These are phyloP conservation scores for Phasianus colchicus DNA, from an alignment of 2,113 vertebrate species.

Conservation along the genomic window DNA sequence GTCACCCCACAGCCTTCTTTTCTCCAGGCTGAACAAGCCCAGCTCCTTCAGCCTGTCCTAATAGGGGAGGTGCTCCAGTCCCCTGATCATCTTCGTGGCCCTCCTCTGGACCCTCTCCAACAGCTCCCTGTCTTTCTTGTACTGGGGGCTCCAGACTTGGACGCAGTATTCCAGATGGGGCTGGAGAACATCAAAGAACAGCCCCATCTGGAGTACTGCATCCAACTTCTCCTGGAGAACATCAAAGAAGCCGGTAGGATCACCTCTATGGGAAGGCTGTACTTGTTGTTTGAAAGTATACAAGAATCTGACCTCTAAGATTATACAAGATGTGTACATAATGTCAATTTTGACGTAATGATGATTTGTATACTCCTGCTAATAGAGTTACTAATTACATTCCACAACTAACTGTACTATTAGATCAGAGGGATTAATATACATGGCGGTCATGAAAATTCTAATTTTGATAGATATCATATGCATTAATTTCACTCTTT, in stretches of 20 bases:
- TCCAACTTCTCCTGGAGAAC: background rate
- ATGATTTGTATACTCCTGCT: background rate
- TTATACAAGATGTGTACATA: accelerated
- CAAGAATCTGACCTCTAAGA: background rate
- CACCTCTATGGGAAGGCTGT: background rate
- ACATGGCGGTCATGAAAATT: background rate
- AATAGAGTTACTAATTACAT: slow-evolving; percentile 22
- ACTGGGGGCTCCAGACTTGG: no score
- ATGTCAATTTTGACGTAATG: slow-evolving; percentile 3
- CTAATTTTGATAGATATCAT: background rate
- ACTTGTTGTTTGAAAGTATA: background rate
- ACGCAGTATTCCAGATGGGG: no score
- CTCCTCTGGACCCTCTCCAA: no score
- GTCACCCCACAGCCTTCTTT: no score
- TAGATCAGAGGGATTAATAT: slow-evolving; percentile 16
- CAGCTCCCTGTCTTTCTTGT: no score
- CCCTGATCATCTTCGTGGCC: no score
- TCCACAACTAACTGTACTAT: background rate
- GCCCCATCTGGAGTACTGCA: no score
- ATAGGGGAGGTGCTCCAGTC: no score
- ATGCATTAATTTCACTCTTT: background rate
- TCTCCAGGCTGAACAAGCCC: no score
- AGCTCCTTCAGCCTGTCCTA: no score
- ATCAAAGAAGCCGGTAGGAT: background rate
- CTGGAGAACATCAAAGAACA: no score